Base-by-base conservation (phyloP, 2,888 invertebrate species). In the Meteorus cinctellus region DNA sequence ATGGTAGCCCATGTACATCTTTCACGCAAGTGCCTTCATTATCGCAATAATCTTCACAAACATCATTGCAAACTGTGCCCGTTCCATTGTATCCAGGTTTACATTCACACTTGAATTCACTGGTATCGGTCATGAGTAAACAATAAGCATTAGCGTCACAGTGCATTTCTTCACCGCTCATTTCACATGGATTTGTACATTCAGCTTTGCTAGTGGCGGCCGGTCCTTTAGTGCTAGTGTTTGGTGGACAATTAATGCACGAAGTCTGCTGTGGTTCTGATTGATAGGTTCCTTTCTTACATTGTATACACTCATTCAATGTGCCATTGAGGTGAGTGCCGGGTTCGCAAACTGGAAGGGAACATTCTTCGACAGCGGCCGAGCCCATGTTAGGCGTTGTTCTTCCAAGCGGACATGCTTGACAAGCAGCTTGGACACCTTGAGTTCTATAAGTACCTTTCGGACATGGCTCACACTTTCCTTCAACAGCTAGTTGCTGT, bases 71-170 rank as follows among this genome's bases (percentile, higher is more conserved):
- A 79, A 92, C 91, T 90, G 94, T 92, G 74, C 97, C 97, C 27
- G 96, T 96, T 81, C 96, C 96, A 86, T 96, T 96, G 91, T 95
- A 98, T 0, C 98, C 98, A 0, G 96, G 95, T 85, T 97, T 97
- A 90, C 98, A 98, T 87, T 97, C 95, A 87, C 98, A 98, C 84
- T 94, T 94, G 91, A 96, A 96, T 84, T 96, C 95, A 81, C 94
- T 94, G 12, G 94, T 95, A 88, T 96, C 96, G 0, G 94, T 94
- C 71, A 95, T 94, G 79, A 96, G 91, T 6, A 97, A 92, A 86
- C 97, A 98, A 87, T 96, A 95, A 0, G 97, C 97, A 87, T 97
- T 96, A 0, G 92, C 90, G 88, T 97, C 96, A 84, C 98, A 98
- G 82, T 96, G 94, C 91, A 95, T 95, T 83, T 96, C 94, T 0